phyloP scores from a whole-genome alignment of 2,797 vertebrate species.

The Labeo calbasu region DNA sequence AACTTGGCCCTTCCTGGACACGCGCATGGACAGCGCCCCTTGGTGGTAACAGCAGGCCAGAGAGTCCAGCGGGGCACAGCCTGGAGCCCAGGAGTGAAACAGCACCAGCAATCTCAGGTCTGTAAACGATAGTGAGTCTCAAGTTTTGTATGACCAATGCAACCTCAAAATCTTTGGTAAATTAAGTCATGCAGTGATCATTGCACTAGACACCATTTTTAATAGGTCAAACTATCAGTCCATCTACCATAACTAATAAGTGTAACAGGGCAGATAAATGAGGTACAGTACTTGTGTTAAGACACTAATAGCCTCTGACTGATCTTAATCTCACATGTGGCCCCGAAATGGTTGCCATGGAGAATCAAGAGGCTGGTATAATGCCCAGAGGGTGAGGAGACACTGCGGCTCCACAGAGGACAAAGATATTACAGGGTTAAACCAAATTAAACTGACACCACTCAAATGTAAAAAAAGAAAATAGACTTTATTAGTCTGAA shows the following conservation, averaged over 20 bases:
- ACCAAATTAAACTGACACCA: slow-evolving; percentile 45
- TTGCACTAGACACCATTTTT: background rate
- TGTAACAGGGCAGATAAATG: background rate
- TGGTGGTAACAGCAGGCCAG: slow-evolving; percentile 90
- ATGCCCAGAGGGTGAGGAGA: slow-evolving; percentile 41
- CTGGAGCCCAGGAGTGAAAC: slow-evolving; percentile 81
- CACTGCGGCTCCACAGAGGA: background rate
- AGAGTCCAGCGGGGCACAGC: slow-evolving; percentile 79
- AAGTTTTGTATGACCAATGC: background rate
- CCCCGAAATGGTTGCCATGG: background rate
- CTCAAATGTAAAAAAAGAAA: background rate
- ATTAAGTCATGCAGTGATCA: background rate
- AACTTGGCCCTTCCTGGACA: slow-evolving; percentile 89
- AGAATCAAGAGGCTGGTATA: background rate
- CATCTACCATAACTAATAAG: background rate
- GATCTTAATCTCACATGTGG: slow-evolving; percentile 9
- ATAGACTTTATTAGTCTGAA: background rate
- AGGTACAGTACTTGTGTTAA: background rate
- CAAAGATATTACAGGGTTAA: slow-evolving; percentile 31
- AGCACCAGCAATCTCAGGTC: slow-evolving; percentile 80
- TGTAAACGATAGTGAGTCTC: slow-evolving; percentile 48
- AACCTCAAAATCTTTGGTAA: background rate
- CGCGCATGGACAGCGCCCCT: slow-evolving; percentile 89
- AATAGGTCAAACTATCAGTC: background rate
- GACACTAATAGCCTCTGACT: slow-evolving; percentile 9